These are phyloP conservation scores for Scylla paramamosain DNA, from an alignment of 1,140 invertebrate species.

Conservation along the genomic window DNA sequence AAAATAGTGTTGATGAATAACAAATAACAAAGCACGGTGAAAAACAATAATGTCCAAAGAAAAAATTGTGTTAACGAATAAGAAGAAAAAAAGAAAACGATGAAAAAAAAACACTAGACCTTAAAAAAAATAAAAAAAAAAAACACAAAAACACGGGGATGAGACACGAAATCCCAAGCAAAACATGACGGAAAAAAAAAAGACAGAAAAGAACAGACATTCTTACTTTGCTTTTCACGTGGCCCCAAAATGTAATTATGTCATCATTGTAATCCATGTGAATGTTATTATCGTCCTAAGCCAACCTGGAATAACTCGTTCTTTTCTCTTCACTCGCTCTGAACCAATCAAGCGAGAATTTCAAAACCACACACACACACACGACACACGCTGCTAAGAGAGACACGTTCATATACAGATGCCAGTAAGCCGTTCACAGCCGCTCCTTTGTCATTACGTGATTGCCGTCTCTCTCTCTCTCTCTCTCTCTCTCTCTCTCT, in stretches of 20 bases:
- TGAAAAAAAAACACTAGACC: not conserved
- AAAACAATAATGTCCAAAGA: too few relatives aligned
- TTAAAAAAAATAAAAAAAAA: not conserved
- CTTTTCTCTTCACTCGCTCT: not conserved
- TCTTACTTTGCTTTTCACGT: not conserved
- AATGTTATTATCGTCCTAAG: not conserved
- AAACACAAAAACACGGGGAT: not conserved
- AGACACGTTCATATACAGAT: not conserved
- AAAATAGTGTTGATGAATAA: too few relatives aligned
- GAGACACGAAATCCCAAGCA: too few relatives aligned
- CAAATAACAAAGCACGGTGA: too few relatives aligned
- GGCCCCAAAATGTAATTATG: not conserved
- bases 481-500: not conserved
- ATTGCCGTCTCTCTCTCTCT: not conserved
- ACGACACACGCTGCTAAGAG: not conserved
- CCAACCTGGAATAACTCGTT: not conserved
- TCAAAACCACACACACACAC: not conserved
- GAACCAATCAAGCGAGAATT: not conserved
- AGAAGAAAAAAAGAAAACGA: not conserved
- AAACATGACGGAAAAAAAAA: not conserved
- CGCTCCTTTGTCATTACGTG: not conserved
- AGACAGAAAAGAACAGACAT: not conserved
- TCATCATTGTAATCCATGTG: not conserved
- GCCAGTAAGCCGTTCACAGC: not conserved
- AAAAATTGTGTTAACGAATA: too few relatives aligned